Evolutionary conservation across 2,888 invertebrate species (phyloP).

Genomic region (Phengaris arion): DNA sequence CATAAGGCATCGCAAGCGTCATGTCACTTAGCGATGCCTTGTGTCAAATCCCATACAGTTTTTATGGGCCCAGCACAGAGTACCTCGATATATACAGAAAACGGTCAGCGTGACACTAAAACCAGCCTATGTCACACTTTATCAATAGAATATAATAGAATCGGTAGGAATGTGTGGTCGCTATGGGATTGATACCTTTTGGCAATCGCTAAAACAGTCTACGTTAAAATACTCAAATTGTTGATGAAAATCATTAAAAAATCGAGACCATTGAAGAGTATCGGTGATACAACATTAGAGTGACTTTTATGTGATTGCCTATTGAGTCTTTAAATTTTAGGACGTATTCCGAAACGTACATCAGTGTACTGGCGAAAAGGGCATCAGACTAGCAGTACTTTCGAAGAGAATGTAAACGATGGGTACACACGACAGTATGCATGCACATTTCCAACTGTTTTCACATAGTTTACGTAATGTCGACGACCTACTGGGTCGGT

Average conservation of each 20-base stretch:
- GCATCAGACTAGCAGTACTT: background rate
- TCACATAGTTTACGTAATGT: background rate
- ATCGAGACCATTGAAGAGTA: background rate
- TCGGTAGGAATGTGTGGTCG: background rate
- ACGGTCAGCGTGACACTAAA: no score
- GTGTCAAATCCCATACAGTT: no score
- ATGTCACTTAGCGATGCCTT: no score
- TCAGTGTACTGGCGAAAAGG: background rate
- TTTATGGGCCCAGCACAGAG: no score
- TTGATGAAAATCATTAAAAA: background rate
- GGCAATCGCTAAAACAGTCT: slow-evolving; percentile 1
- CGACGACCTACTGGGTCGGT: background rate
- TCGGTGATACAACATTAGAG: background rate
- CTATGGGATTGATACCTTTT: background rate
- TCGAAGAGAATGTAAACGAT: background rate
- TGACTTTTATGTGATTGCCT: background rate
- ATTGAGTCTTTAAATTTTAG: background rate
- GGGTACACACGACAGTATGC: background rate
- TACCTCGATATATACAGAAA: no score
- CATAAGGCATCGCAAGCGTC: no score
- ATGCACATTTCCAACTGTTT: background rate
- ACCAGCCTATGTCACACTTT: no score
- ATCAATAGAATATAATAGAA: background rate
- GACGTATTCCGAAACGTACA: background rate
- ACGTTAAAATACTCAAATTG: background rate